Evolutionary conservation across 2,113 vertebrate genomes (phyloP).

Genomic region (Myotis brandtii): DNA sequence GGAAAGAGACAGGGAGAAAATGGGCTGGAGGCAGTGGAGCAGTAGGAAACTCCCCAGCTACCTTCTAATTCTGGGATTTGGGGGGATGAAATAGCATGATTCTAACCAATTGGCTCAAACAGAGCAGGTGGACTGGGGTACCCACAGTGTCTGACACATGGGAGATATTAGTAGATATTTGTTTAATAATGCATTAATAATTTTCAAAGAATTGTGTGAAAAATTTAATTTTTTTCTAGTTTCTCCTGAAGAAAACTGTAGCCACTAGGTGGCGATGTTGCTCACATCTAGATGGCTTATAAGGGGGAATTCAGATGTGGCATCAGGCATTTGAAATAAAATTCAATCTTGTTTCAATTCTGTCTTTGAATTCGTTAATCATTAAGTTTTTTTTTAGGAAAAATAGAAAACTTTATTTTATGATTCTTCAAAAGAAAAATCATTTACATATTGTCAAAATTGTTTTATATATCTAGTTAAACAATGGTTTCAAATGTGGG

Average conservation of each 20-base stretch:
- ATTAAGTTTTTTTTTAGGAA: conserved; percentile 14
- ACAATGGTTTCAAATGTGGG: conserved; percentile 83
- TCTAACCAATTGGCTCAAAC: neutral
- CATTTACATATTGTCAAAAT: conserved; percentile 29
- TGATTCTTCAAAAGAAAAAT: neutral
- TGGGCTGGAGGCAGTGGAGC: neutral
- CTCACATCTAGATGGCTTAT: neutral
- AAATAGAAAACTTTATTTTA: conserved; percentile 7
- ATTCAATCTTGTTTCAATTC: neutral
- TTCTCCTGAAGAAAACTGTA: neutral
- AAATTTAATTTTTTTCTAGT: neutral
- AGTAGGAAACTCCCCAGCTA: neutral
- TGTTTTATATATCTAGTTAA: conserved; percentile 66
- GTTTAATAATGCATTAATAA: neutral
- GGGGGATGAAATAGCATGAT: neutral
- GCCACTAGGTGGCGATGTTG: conserved; percentile 2
- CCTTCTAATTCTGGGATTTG: neutral
- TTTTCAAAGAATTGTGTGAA: neutral
- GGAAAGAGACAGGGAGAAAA: neutral
- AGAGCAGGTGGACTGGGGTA: neutral
- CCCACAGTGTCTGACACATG: neutral
- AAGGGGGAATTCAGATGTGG: neutral
- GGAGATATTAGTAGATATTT: neutral
- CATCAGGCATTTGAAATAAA: neutral
- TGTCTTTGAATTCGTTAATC: neutral